Evolutionary conservation across 2,113 vertebrate genomes (phyloP), one percentile per base, ranked within the genome.

Genomic region (Sinocyclocheilus anshuiensis): DNA sequence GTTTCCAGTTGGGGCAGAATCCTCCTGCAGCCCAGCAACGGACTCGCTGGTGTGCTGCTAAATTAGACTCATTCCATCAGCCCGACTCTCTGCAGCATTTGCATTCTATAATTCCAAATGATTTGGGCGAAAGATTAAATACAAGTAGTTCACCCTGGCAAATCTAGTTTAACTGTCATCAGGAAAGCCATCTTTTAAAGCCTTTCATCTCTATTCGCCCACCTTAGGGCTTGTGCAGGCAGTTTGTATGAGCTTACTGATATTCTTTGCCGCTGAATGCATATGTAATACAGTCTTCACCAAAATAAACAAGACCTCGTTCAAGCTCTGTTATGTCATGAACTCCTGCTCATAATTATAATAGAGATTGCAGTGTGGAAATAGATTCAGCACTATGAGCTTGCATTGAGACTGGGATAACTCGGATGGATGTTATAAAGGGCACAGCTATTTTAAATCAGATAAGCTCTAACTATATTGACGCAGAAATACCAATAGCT

Each of bases 41-140:
- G 48, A 65, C 55, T 26, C 57, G 33, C 22, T 72, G 24, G 20
- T 45, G 59, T 55, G 65, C 24, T 53, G 80, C 84, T 55, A 86
- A 86, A 86, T 81, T 76, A 86, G 69, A 81, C 29, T 72, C 74
- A 57, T 85, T 81, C 59, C 50, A 33, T 86, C 48, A 67, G 87
- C 71, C 42, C 8, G 22, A 81, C 55, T 65, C 59, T 63, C 36
- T 20, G 39, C 36, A 78, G 83, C 71, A 55, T 87, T 86, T 82
- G 77, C 71, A 76, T 86, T 86, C 74, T 65, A 29, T 80, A 84
- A 87, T 84, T 78, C 77, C 86, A 80, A 80, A 80, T 50, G 53
- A 88, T 53, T 76, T 42, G 57, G 55, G 79, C 22, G 6, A 81
- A 20, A 81, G 85, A 86, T 89, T 89, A 86, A 86, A 74, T 22